Base-by-base conservation (phyloP, 1,140 invertebrate genomes). In the Hycleus phaleratus region DNA sequence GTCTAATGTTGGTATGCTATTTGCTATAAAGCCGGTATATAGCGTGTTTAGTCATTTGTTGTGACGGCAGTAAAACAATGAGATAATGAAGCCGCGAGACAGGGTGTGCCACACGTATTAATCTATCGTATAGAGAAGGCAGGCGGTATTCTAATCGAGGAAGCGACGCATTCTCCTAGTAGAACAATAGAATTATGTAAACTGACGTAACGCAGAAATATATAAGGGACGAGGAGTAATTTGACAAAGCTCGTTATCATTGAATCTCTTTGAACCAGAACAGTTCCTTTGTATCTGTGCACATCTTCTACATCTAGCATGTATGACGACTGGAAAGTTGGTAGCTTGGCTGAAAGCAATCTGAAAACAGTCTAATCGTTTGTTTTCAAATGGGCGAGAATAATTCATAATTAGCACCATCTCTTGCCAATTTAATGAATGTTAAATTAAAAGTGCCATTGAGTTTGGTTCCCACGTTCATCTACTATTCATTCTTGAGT, bases 401-500 rank as follows among this genome's bases (percentile, higher is more conserved):
- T 57, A 56, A 60, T 57, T 48, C 38, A 50, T 49, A 60, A 57
- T 49, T 52, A 51, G 49, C 45, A 42, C 51, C 32, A 7, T 32
- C 32, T 7, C 32, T 32, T 32, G 32, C 32, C 32, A 32, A 32
- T 24, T 46, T 59, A 56, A 53, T 52, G 49, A 59, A 63, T 60
- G 58, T 46, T 46, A 25, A 51, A 60, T 60, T 60, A 63, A 57
- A 55, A 56, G 53, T 50, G 52, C 24, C 45, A 55, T 52, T 54
- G 32, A 60, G 49, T 26, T 38, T 38, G 24, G 58, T 66, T 66
- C 66, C 56, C 66, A 68, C 67, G 65, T 54, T 66, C 65, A 65
- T 68, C 65, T 63, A 45, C 58, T 59, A 67, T 67, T 68, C 65
- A 63, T 60, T 59, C 61, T 56, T 60, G 59, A 61, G 67, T 65